phyloP scores from a whole-genome alignment of 2,888 invertebrate species.

The Aspidiotus rigidus region DNA sequence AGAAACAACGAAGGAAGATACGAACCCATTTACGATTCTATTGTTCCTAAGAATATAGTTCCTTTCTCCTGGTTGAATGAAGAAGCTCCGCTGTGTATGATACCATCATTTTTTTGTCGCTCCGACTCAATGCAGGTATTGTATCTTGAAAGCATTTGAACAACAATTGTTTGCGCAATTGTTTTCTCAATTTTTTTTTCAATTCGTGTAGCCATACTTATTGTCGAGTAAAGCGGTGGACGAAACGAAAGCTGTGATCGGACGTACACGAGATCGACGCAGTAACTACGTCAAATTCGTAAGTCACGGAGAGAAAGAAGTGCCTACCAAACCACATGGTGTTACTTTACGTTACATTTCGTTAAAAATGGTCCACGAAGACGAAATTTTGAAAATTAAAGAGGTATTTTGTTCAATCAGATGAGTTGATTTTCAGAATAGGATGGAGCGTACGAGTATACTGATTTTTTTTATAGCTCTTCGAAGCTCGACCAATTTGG shows the following conservation, averaged over 20 bases:
- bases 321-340: constrained; percentile 11
- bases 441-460: neutral
- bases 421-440: neutral
- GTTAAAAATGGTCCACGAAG: constrained; percentile 17
- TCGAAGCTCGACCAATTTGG: constrained; percentile 84
- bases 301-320: constrained; percentile 10
- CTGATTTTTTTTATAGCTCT: constrained; percentile 48
- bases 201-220: constrained; percentile 16
- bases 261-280: constrained; percentile 23
- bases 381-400: constrained; percentile 21
- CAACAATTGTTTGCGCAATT: neutral
- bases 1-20: constrained; percentile 43
- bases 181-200: neutral
- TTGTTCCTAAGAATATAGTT: constrained; percentile 53
- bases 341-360: constrained; percentile 13
- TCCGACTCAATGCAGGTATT: constrained; percentile 50
- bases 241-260: neutral
- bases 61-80: constrained; percentile 52
- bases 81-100: constrained; percentile 55
- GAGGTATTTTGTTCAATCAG: neutral
- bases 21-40: constrained; percentile 54
- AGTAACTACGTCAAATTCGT: constrained; percentile 29
- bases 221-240: constrained; percentile 16
- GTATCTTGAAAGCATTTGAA: neutral
- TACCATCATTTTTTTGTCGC: constrained; percentile 70